Evolutionary conservation across 2,888 invertebrate genomes (phyloP), one percentile per base, ranked within the genome.

Genomic region (Pseudococcus longispinus): DNA sequence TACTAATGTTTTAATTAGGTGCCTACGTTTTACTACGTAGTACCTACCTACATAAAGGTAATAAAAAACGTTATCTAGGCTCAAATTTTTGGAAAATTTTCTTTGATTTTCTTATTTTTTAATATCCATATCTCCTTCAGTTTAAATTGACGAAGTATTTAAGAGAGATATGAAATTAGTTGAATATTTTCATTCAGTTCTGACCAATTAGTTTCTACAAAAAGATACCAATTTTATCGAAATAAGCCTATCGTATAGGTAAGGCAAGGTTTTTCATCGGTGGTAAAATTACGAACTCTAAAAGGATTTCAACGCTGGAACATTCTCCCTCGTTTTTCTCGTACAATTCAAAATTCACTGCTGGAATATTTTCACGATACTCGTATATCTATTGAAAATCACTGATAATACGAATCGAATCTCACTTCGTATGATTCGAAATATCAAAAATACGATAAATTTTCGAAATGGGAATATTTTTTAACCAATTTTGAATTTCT

Each of bases 301-400:
- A 42, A 42, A 80, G 20, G 77, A 80, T 80, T 80, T 80, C 77
- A 80, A 80, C 77, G 77, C 77, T 80, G 77, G 77, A 42, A 80
- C 42, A 80, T 26, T 37, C 42, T 80, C 42, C 9, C 20, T 5
- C 42, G 20, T 42, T 77, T 77, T 37, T 77, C n/a, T 9, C 1
- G 13, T 77, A 55, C n/a, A 3, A n/a, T 55, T 77, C 37, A 3
- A 2, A 65, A 26, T 26, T 23, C 26, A 8, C 15, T 26, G 0
- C 20, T 65, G 11, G 23, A 26, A 8, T 26, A 65, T 2, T 26
- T 65, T 65, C 15, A 13, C 6, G 26, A 3, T 55, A 55, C n/a
- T n/a, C n/a, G n/a, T n/a, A 55, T 13, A 46, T 46, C 13, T 6
- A 37, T 37, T 8, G 15, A 46, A 46, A 46, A 46, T 13, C 4